A percentile compares a stretch with the other conserved stretches of the same genome.
These are phyloP conservation scores for Scomber japonicus DNA, from an alignment of 2,113 vertebrate species.

Conservation along the genomic window DNA sequence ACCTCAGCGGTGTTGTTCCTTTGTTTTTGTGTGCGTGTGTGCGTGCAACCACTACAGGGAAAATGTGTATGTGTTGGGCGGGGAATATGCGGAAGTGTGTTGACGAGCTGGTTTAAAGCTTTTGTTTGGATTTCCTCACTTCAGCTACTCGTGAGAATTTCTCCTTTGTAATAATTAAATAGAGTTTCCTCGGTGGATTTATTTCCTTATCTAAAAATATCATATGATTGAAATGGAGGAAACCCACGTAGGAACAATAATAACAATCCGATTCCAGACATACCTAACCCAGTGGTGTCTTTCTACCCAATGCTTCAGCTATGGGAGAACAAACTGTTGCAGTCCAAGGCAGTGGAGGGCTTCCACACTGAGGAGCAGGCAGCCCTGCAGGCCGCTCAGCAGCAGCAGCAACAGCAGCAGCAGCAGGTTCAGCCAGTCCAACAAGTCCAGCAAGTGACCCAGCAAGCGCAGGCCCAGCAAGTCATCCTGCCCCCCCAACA, in stretches of 20 bases:
- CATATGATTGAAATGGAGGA: too few species aligned
- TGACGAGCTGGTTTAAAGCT: neutral
- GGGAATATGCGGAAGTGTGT: too few species aligned
- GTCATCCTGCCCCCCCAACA: conserved; percentile 91
- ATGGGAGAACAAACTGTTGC: conserved; percentile 98
- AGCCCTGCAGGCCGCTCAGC: conserved; percentile 91
- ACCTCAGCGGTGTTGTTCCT: neutral
- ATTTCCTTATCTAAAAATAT: too few species aligned
- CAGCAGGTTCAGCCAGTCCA: conserved; percentile 88
- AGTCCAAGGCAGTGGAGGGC: conserved; percentile 98
- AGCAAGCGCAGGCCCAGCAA: conserved; percentile 89
- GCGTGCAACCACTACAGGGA: neutral
- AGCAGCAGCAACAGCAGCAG: conserved; percentile 88
- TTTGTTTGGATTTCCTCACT: neutral
- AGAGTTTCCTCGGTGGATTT: neutral
- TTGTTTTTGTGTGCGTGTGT: neutral
- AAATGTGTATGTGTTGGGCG: neutral
- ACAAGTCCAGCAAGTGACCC: conserved; percentile 88
- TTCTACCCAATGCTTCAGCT: conserved; percentile 83
- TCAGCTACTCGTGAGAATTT: too few species aligned
- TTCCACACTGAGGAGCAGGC: conserved; percentile 97
- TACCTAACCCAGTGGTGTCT: neutral
- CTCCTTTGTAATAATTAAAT: neutral
- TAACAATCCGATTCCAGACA: neutral
- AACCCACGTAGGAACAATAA: neutral